phyloP scores from a whole-genome alignment of 1,140 invertebrate species.

The Papilio helenus region DNA sequence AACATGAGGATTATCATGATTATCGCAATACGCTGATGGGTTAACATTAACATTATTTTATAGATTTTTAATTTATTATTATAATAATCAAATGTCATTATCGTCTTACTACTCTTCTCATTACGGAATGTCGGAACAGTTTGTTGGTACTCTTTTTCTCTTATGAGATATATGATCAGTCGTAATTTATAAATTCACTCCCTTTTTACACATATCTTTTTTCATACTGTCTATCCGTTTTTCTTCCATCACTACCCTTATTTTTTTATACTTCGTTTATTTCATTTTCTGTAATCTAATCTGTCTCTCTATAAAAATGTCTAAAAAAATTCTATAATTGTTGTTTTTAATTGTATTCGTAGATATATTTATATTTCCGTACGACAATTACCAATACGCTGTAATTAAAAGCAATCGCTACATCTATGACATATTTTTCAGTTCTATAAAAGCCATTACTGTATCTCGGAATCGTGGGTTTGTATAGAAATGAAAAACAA shows the following conservation, averaged over 20 bases:
- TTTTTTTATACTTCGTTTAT: too few relatives aligned
- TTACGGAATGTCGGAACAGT: too few relatives aligned
- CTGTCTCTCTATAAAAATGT: too few relatives aligned
- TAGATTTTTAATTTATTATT: neutral
- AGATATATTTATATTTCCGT: neutral
- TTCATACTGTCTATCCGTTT: too few relatives aligned
- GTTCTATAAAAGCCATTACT: constrained; percentile 21
- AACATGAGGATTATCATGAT: neutral
- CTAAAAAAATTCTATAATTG: too few relatives aligned
- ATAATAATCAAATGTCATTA: neutral
- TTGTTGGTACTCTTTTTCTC: too few relatives aligned
- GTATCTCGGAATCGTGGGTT: constrained; percentile 11
- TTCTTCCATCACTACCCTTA: too few relatives aligned
- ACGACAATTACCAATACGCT: neutral
- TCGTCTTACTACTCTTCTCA: neutral
- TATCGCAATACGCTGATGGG: neutral
- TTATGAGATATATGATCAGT: too few relatives aligned
- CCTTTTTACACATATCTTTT: too few relatives aligned
- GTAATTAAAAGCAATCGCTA: constrained; percentile 8
- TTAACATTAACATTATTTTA: neutral
- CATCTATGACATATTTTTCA: constrained; percentile 16
- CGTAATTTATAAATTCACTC: too few relatives aligned
- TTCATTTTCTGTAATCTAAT: too few relatives aligned
- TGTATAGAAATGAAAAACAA: constrained; percentile 26
- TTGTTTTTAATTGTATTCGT: neutral